Percentiles rank a stretch among this genome's conserved stretches.
Evolutionary conservation across 1,140 invertebrate species (phyloP).

Genomic region (Pachypsylla venusta): DNA sequence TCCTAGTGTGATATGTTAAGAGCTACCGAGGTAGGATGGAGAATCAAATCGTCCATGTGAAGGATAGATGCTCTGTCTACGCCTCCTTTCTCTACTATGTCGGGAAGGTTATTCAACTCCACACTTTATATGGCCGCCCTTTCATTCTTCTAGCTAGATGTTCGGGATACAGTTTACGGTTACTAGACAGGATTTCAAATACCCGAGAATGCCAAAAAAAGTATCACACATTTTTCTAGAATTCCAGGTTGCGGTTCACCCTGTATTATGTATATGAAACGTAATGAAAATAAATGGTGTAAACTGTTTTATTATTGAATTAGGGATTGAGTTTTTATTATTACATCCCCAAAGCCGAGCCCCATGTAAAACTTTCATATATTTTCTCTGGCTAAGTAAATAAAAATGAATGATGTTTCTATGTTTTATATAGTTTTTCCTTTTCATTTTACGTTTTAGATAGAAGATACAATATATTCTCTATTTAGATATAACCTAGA

Average conservation of each 20-base stretch:
- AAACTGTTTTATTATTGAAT: slow-evolving; percentile 6
- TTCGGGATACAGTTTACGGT: too few relatives aligned
- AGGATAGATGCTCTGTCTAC: too few relatives aligned
- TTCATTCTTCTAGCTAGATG: not conserved
- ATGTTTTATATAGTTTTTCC: not conserved
- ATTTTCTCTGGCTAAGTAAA: slow-evolving; percentile 2
- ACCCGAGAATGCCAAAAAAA: too few relatives aligned
- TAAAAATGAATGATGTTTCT: slow-evolving; percentile 8
- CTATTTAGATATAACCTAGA: too few relatives aligned
- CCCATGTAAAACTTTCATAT: not conserved
- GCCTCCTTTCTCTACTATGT: too few relatives aligned
- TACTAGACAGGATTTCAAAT: too few relatives aligned
- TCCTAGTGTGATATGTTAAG: too few relatives aligned
- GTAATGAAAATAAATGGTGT: slow-evolving; percentile 8
- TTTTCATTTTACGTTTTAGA: too few relatives aligned
- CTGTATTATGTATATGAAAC: not conserved
- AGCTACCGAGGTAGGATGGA: too few relatives aligned
- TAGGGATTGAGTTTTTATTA: slow-evolving; percentile 8
- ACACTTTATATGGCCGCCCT: not conserved
- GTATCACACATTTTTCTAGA: not conserved
- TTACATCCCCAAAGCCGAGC: not conserved
- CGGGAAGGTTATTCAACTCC: too few relatives aligned
- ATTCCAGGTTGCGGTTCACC: not conserved
- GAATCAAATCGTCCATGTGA: too few relatives aligned
- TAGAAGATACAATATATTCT: too few relatives aligned